Evolutionary conservation across 2,113 vertebrate genomes (phyloP).

Genomic region (Oncorhynchus kisutch): DNA sequence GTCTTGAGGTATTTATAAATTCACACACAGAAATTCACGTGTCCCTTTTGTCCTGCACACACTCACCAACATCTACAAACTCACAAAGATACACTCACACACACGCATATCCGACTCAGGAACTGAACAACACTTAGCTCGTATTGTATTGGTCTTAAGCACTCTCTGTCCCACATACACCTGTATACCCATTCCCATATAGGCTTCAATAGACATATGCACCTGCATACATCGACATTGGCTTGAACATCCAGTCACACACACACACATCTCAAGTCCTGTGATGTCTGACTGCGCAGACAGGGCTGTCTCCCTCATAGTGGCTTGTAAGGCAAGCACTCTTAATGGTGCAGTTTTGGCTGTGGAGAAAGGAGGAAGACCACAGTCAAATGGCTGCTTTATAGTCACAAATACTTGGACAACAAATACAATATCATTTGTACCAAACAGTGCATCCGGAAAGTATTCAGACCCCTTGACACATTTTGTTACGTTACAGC

Average conservation of each 20-base stretch:
- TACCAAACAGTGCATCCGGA: no score
- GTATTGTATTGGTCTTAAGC: conserved; percentile 29
- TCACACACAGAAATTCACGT: conserved; percentile 63
- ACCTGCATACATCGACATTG: conserved; percentile 4
- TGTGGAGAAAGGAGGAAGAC: conserved; percentile 53
- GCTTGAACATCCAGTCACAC: not conserved
- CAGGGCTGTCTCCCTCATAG: conserved; percentile 62
- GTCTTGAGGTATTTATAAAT: conserved; percentile 81
- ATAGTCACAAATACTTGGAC: not conserved
- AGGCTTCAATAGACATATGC: conserved; percentile 11
- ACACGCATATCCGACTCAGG: conserved; percentile 18
- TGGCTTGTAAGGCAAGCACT: conserved; percentile 76
- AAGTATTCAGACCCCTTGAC: no score
- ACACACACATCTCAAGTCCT: conserved; percentile 44
- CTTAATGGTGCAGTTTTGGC: conserved; percentile 82
- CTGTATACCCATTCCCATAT: conserved; percentile 7
- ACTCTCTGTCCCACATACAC: conserved; percentile 13
- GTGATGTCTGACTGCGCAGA: conserved; percentile 39
- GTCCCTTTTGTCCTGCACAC: conserved; percentile 43
- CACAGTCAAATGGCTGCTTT: not conserved
- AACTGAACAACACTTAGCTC: conserved; percentile 22
- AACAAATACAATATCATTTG: no score
- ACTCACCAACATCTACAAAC: conserved; percentile 33
- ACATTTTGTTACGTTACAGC: no score
- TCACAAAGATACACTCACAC: conserved; percentile 21